Evolutionary conservation across 2,888 invertebrate species (phyloP).

Genomic region (Chaetogeoica ovagalla): DNA sequence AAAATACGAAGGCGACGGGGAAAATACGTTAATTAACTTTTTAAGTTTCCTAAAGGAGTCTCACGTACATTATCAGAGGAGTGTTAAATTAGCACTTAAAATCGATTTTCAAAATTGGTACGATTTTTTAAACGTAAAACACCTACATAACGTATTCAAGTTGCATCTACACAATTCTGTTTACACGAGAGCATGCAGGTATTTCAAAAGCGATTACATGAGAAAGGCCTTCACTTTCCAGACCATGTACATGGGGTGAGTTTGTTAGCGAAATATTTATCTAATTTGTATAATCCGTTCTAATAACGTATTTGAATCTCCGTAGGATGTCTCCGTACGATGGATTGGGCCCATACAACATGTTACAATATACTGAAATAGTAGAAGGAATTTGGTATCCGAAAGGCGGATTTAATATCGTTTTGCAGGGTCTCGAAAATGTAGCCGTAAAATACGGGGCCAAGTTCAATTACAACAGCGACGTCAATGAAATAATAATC

Average conservation of each 20-base stretch:
- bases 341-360: slow-evolving; percentile 22
- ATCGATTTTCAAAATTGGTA: slow-evolving; percentile 27
- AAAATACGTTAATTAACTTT: background rate
- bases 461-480: slow-evolving; percentile 12
- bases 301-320: background rate
- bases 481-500: slow-evolving; percentile 27
- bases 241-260: slow-evolving; percentile 35
- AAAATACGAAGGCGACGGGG: slow-evolving; percentile 10
- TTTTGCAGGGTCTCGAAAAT: slow-evolving; percentile 16
- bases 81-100: background rate
- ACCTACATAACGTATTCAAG: background rate
- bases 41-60: slow-evolving; percentile 11
- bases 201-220: slow-evolving; percentile 38
- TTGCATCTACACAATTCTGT: slow-evolving; percentile 6
- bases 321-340: slow-evolving; percentile 34
- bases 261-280: background rate
- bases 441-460: slow-evolving; percentile 11
- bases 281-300: background rate
- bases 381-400: slow-evolving; percentile 30
- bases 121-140: slow-evolving; percentile 2
- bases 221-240: slow-evolving; percentile 38
- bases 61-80: slow-evolving; percentile 17
- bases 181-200: slow-evolving; percentile 19
- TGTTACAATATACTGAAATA: slow-evolving; percentile 20
- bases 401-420: slow-evolving; percentile 13